Evolutionary conservation across 2,113 vertebrate species (phyloP).

Genomic region (Panurus biarmicus): DNA sequence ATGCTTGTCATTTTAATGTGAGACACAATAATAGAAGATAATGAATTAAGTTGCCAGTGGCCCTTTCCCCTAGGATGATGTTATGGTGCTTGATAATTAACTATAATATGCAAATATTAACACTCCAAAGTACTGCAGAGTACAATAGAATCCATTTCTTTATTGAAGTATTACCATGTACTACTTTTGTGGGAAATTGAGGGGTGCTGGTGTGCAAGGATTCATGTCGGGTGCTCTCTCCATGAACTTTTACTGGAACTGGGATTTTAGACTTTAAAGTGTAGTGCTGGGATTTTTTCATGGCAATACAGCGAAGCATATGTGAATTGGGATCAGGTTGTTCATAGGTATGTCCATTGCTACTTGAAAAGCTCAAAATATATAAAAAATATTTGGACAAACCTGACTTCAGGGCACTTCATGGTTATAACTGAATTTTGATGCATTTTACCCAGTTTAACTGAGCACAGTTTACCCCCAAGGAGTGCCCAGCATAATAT

Average conservation of each 20-base stretch:
- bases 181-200: not conserved
- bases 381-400: not conserved
- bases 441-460: not conserved
- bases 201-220: not conserved
- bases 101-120: slow-evolving; percentile 78
- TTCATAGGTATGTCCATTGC: not conserved
- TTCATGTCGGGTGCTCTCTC: not conserved
- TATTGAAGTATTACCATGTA: not conserved
- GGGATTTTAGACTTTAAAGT: not conserved
- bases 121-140: not conserved
- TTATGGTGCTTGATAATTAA: slow-evolving; percentile 85
- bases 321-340: not conserved
- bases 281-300: not conserved
- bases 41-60: slow-evolving; percentile 67
- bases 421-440: not conserved
- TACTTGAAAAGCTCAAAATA: not conserved
- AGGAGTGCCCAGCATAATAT: not conserved
- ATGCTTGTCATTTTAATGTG: slow-evolving; percentile 79
- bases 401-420: not conserved
- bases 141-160: not conserved
- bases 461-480: not conserved
- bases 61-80: slow-evolving; percentile 66
- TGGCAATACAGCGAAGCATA: not conserved
- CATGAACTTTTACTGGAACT: not conserved
- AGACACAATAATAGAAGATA: slow-evolving; percentile 72